Evolutionary conservation across 2,113 vertebrate genomes (phyloP).

Genomic region (Oriolus oriolus): DNA sequence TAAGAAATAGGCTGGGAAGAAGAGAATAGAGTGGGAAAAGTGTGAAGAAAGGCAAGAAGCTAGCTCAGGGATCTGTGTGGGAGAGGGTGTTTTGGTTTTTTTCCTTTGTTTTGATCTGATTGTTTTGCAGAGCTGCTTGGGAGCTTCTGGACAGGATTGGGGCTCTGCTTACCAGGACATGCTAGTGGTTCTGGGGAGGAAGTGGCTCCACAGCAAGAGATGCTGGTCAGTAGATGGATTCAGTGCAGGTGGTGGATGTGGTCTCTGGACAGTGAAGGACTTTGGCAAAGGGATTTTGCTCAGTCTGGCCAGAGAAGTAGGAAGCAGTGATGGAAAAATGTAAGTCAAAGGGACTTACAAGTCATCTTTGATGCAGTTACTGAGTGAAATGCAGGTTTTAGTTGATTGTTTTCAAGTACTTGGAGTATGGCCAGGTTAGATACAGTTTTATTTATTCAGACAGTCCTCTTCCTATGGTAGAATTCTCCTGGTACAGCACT

Average conservation of each 20-base stretch:
- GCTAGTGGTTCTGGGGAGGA: neutral
- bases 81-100: neutral
- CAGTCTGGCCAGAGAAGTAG: neutral
- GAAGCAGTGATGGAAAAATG: neutral
- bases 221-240: neutral
- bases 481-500: neutral
- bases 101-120: neutral
- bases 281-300: neutral
- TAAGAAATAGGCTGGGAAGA: neutral
- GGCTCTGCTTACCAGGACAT: neutral
- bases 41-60: neutral
- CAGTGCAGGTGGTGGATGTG: neutral
- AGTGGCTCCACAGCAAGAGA: neutral
- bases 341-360: neutral
- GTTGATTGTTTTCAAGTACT: neutral
- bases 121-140: neutral
- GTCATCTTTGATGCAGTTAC: neutral
- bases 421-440: neutral
- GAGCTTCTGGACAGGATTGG: neutral
- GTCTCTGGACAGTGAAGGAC: neutral
- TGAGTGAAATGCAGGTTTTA: neutral
- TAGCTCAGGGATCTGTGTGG: neutral
- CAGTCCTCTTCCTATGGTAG: neutral
- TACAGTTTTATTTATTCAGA: neutral
- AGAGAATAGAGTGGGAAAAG: neutral